A percentile compares a stretch with the other conserved stretches of the same genome.
Conservation (phyloP, 2,888 invertebrate genomes). For the Sycophila texana region DNA sequence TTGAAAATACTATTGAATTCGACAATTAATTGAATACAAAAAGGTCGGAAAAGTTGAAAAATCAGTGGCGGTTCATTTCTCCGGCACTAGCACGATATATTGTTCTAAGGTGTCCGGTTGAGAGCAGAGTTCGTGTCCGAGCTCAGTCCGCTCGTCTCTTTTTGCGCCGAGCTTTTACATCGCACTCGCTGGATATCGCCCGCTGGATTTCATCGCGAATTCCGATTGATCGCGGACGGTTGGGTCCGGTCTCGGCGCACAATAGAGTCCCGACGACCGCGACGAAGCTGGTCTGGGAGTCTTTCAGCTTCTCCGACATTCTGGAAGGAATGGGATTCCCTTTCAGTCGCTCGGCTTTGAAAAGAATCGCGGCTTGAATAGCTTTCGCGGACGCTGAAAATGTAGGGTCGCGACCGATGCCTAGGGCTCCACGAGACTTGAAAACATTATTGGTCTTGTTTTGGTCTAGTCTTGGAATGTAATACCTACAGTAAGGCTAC, state of each 20-base stretch:
- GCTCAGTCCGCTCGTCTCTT: not conserved
- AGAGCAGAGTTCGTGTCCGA: not conserved
- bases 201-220: constrained; percentile 24
- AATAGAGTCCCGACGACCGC: not conserved
- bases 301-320: not conserved
- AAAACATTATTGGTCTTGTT: too few species aligned
- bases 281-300: not conserved
- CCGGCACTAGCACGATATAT: not conserved
- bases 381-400: not conserved
- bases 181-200: not conserved
- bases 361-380: constrained; percentile 16
- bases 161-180: not conserved
- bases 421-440: too few species aligned
- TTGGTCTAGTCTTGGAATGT: too few species aligned
- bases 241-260: not conserved
- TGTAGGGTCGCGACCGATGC: not conserved
- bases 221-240: constrained; percentile 33
- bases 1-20: too few species aligned
- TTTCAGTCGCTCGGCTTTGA: constrained; percentile 3
- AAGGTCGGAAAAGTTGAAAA: too few species aligned
- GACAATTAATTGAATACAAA: too few species aligned
- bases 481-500: too few species aligned
- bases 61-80: not conserved
- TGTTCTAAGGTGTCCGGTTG: not conserved
- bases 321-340: constrained; percentile 22